Evolutionary conservation across 2,113 vertebrate genomes (phyloP), one percentile per base, ranked within the genome.

Genomic region (Lontra canadensis): DNA sequence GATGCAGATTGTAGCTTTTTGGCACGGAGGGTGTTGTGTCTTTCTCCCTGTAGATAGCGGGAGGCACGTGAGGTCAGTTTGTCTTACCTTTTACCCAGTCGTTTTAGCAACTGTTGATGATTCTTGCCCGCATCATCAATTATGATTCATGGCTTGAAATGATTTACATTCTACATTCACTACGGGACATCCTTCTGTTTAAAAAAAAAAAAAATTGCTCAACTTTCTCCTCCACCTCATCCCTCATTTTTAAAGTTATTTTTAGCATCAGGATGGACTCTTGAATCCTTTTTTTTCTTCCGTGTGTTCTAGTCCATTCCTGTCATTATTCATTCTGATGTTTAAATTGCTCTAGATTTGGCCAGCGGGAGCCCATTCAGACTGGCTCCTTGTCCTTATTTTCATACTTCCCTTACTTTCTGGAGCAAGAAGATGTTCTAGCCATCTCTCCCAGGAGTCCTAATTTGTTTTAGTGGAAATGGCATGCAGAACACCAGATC

Each of bases 1-100:
- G 52, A 7, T 55, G 78, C 71, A 7, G 36, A 49, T 20, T 13
- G 6, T 42, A 4, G 57, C 18, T 20, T 61, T 69, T 73, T 6
- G 69, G 74, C 31, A 1, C 15, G 1, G 11, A 14, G 0, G 1
- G 3, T 4, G 0, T 12, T 26, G 17, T 31, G 18, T 49, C 89
- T 84, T 42, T 65, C 39, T 88, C 67, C 3, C 4, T 3, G 23
- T 4, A 15, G 55, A 4, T 8, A 7, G 39, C 11, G 12, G 42
- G 34, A 80, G 31, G 39, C 71, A 47, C 2, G 1, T 39, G n/a
- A 34, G 10, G 36, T 39, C 42, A 3, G 0, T 55, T 39, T 57
- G 34, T 26, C 34, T 84, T 78, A 26, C 13, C 93, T 67, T 39
- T 94, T 26, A 49, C 23, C 12, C 26, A 5, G 18, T n/a, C 31